Base-by-base conservation (phyloP, 92 coral and sea anemone genomes). In the Montipora capitata region DNA sequence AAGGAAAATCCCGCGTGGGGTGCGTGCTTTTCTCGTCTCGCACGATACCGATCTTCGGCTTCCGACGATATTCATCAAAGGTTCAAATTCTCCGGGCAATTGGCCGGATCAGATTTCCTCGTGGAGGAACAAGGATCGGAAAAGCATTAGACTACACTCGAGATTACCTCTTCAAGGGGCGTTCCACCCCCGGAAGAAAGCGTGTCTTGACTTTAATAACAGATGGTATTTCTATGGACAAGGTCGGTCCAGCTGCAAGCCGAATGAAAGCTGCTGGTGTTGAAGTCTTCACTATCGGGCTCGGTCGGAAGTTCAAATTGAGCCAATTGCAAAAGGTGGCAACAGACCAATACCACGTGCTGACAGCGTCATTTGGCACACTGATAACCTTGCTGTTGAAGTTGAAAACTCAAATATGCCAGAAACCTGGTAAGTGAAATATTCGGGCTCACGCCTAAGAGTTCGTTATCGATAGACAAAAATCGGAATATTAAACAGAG, bases 141-240 rank as follows among this genome's bases (percentile, higher is more conserved):
- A 83, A 76, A 52, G 96, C 96, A 70, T 84, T 93, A 48, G 43
- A 68, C 12, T 80, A 57, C 61, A 72, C 80, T 14, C 87, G 76
- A 0, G 73, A 59, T 14, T 80, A 68, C 89, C 79, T 93, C 27
- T 93, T 89, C 87, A 42, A 61, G 35, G 86, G 87, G 17, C 91
- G 87, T 27, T 39, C 44, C 8, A 45, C 81, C 2, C 78, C 66
- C 40, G 61, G 76, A 7, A 58, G 94, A 12, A 90, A 90, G 51
- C 84, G 88, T 44, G 94, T 90, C 42, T 48, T 95, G 57, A 63
- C 90, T 40, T 49, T 95, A 54, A 5, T 95, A 54, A 95, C 98
- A 1, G 98, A 95, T 74, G 98, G 98, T 41, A 81, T 90, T 17
- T 93, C 98, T 49, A 82, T 83, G 48, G 98, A 95, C 86, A 67